Conservation (phyloP, 2,888 invertebrate species). For the Lasius fuliginosus region DNA sequence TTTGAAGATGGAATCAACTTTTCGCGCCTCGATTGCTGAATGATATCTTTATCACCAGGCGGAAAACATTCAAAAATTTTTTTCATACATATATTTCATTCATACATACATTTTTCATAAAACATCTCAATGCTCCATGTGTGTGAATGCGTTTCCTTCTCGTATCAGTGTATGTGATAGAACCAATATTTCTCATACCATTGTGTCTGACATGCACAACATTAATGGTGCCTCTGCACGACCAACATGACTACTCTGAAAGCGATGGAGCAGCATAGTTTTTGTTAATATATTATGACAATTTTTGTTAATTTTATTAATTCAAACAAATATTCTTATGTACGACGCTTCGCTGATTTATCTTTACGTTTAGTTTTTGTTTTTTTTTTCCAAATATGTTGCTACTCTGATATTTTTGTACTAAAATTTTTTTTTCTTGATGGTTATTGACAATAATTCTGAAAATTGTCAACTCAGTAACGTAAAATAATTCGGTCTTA, state of each 20-base stretch:
- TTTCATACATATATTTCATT: conserved; percentile 8
- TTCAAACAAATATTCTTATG: not conserved
- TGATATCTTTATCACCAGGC: not conserved
- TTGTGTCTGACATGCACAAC: conserved; percentile 26
- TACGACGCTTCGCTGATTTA: not conserved
- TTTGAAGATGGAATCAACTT: not conserved
- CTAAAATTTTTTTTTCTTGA: not conserved
- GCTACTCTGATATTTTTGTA: not conserved
- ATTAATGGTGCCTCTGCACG: not conserved
- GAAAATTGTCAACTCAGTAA: not conserved
- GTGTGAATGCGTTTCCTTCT: conserved; percentile 17
- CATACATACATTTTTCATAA: conserved; percentile 5
- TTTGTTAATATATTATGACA: conserved; percentile 4
- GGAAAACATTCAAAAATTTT: conserved; percentile 6
- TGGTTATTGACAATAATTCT: not conserved
- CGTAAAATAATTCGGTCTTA: conserved; percentile 11
- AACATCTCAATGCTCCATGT: conserved; percentile 17
- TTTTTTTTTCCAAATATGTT: not conserved
- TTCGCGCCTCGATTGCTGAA: not conserved
- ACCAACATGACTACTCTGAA: not conserved
- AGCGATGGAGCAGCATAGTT: not conserved
- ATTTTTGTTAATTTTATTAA: conserved; percentile 4
- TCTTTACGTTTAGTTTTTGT: not conserved
- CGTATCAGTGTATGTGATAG: conserved; percentile 22
- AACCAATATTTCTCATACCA: conserved; percentile 21